Conservation (phyloP, 2,113 vertebrate species). For the Thryonomys swinderianus region DNA sequence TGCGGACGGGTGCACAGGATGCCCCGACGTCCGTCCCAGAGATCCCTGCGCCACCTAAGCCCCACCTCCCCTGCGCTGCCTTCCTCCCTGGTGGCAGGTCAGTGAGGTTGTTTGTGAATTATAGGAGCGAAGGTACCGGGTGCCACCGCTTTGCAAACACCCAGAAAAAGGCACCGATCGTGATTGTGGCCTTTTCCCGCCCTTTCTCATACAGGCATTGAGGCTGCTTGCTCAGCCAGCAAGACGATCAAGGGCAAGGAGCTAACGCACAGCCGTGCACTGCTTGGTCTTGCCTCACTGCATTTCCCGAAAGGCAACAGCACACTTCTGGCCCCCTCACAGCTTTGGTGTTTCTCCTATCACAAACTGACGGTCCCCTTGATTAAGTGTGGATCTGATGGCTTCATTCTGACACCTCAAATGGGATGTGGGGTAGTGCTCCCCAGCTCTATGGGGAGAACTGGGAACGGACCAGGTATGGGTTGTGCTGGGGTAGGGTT, state of each 20-base stretch:
- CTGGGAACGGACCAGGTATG: background rate
- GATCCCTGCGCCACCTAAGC: background rate
- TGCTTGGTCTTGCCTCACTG: fast-evolving
- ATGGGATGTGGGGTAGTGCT: background rate
- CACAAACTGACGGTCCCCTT: background rate
- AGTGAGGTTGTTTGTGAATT: background rate
- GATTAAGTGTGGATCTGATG: background rate
- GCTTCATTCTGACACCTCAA: background rate
- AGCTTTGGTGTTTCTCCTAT: background rate
- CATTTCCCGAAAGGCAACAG: background rate
- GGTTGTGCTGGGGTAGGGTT: too few relatives aligned
- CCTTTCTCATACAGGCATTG: background rate
- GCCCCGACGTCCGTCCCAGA: background rate
- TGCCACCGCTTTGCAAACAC: background rate
- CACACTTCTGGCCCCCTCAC: background rate
- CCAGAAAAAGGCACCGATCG: background rate
- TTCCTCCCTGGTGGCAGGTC: background rate
- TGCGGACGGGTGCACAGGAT: fast-evolving
- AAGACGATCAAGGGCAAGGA: fast-evolving
- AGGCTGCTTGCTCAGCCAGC: too few relatives aligned
- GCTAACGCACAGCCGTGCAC: fast-evolving
- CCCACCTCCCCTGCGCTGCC: background rate
- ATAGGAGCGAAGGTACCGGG: background rate
- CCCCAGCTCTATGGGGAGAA: background rate
- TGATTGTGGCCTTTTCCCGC: fast-evolving